Evolutionary conservation across 2,113 vertebrate species (phyloP).

Genomic region (Argyrosomus japonicus): DNA sequence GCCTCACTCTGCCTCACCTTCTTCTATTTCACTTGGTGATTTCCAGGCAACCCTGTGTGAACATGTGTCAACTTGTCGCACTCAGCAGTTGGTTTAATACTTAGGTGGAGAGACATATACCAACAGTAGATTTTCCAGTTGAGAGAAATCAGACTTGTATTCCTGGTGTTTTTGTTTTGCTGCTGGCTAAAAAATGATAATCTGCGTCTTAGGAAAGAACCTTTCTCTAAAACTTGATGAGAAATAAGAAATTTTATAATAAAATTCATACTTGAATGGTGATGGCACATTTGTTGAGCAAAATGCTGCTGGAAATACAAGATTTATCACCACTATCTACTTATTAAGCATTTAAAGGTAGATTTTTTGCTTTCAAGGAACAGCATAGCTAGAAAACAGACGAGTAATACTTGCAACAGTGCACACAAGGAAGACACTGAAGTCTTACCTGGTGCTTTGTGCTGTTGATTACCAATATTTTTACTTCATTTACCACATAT

Average conservation of each 20-base stretch:
- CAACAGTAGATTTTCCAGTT: slow-evolving; percentile 34
- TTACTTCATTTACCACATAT: background rate
- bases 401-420: background rate
- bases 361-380: background rate
- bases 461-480: background rate
- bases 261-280: too few species aligned
- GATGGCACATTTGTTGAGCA: too few species aligned
- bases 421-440: background rate
- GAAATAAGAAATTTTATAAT: background rate
- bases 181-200: background rate
- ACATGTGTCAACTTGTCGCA: slow-evolving; percentile 35
- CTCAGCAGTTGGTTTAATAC: slow-evolving; percentile 34
- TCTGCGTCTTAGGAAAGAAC: background rate
- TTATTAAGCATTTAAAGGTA: background rate
- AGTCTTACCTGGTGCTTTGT: background rate
- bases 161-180: background rate
- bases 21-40: slow-evolving; percentile 18
- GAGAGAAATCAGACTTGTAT: background rate
- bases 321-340: background rate
- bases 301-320: background rate
- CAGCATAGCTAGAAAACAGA: background rate
- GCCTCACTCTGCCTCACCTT: slow-evolving; percentile 13
- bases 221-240: background rate
- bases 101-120: slow-evolving; percentile 24
- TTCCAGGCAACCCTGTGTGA: slow-evolving; percentile 20